Evolutionary conservation across 2,113 vertebrate genomes (phyloP), one percentile per base, ranked within the genome.

Genomic region (Gadus chalcogrammus): DNA sequence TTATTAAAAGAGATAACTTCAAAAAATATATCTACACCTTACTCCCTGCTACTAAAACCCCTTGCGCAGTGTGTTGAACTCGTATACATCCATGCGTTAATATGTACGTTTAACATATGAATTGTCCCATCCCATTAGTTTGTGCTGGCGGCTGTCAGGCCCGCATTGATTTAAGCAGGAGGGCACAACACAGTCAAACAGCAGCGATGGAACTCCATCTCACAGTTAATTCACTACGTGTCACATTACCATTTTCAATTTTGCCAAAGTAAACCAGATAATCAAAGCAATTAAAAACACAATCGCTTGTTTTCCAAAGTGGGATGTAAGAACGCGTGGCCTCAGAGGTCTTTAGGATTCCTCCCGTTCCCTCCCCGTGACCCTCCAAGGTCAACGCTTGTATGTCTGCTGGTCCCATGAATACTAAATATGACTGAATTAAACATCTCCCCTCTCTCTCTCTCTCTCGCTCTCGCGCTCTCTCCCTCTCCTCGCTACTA

Each of bases 321-420:
- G 53, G 71, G 82, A 61, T 80, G 76, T 76, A 79, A 67, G 74
- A 87, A 85, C 85, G 72, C 74, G 42, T 13, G 72, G 78, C 62
- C 70, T 48, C 60, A 62, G 42, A 72, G 71, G 79, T 88, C 85
- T 88, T 84, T 85, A 80, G 80, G 87, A 89, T 91, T 91, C 86
- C 62, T 73, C 82, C 76, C 80, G 74, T 72, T 73, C 74, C 77
- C 79, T 87, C 71, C 75, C 75, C 31, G 78, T 91, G 88, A 88
- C 88, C 87, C 84, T 73, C 87, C 85, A 92, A 92, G 91, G 89
- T 91, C 88, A 90, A 91, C 87, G 82, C 87, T 90, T 87, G 83
- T 86, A 88, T 78, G 74, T 77, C 76, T 77, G 70, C 76, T 67
- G 71, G 22, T 79, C 76, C 84, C 75, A 81, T 88, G 90, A 89